A percentile compares a stretch with the other conserved stretches of the same genome.
Conservation (phyloP, 2,888 invertebrate genomes). For the Drosophila mulleri region DNA sequence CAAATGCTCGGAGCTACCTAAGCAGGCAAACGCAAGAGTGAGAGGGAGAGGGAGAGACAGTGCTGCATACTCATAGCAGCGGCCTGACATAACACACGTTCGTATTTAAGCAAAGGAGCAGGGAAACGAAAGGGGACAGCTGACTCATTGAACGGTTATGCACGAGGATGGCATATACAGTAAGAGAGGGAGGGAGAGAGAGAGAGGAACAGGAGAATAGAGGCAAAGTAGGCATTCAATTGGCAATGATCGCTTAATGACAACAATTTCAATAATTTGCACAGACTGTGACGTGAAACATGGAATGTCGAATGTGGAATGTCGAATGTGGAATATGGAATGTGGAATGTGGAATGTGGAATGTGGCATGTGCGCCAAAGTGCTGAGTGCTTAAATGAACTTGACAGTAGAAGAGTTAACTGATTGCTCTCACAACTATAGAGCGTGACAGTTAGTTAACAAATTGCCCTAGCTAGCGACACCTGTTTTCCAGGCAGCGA, state of each 20-base stretch:
- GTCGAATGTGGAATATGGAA: constrained; percentile 13
- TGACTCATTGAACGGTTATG: constrained; percentile 57
- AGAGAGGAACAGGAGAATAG: not conserved
- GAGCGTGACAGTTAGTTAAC: constrained; percentile 45
- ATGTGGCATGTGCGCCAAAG: not conserved
- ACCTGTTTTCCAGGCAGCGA: constrained; percentile 24
- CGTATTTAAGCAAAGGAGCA: not conserved
- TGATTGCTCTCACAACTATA: constrained; percentile 44
- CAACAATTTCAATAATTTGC: constrained; percentile 62
- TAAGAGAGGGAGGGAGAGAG: not conserved
- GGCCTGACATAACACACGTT: constrained; percentile 55
- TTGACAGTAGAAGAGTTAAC: constrained; percentile 36
- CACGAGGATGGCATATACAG: constrained; percentile 16
- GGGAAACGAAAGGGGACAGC: not conserved
- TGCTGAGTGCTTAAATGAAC: constrained; percentile 36
- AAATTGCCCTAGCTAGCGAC: constrained; percentile 10
- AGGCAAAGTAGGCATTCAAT: constrained; percentile 45
- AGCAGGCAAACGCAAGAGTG: not conserved
- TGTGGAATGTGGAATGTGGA: constrained; percentile 1
- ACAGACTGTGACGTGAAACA: constrained; percentile 36
- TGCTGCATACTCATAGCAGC: constrained; percentile 10
- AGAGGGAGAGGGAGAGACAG: constrained; percentile 10
- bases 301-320: constrained; percentile 15
- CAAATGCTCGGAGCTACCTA: constrained; percentile 1
- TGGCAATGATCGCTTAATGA: constrained; percentile 59